Conservation (phyloP, 1,140 invertebrate genomes). For the Neocloeon triangulifer region DNA sequence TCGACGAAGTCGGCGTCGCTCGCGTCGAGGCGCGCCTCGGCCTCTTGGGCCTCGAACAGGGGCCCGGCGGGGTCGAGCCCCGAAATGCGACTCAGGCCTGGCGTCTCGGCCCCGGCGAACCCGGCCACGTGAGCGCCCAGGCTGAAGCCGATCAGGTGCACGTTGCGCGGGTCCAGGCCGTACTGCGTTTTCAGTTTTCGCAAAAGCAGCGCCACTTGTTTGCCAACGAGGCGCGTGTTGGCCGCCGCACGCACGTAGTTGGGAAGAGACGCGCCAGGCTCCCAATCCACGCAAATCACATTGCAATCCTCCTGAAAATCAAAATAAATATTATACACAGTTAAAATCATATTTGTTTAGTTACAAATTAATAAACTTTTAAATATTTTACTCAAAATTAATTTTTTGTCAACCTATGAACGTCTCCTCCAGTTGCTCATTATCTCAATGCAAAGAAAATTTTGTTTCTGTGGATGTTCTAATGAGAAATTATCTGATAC, state of each 20-base stretch:
- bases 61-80: conserved; percentile 79
- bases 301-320: conserved; percentile 56
- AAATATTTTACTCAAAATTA: too few relatives aligned
- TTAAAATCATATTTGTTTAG: background rate
- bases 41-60: conserved; percentile 67
- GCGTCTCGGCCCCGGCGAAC: conserved; percentile 68
- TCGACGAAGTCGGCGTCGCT: conserved; percentile 80
- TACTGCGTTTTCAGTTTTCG: conserved; percentile 24
- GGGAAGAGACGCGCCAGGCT: conserved; percentile 68
- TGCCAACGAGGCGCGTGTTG: conserved; percentile 77
- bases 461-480: too few relatives aligned
- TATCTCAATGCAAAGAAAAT: too few relatives aligned
- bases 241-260: conserved; percentile 85
- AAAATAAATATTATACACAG: conserved; percentile 6
- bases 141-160: conserved; percentile 75
- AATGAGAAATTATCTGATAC: too few relatives aligned
- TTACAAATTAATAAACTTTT: conserved; percentile 1
- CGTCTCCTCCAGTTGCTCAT: too few relatives aligned
- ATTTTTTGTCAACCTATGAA: too few relatives aligned
- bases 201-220: conserved; percentile 62
- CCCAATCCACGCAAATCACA: conserved; percentile 87
- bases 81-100: conserved; percentile 65
- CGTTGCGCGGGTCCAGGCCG: conserved; percentile 25
- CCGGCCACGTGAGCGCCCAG: conserved; percentile 68
- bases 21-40: conserved; percentile 53